These are phyloP conservation scores for Heliconius aoede DNA, from an alignment of 2,888 invertebrate species.

Conservation along the genomic window DNA sequence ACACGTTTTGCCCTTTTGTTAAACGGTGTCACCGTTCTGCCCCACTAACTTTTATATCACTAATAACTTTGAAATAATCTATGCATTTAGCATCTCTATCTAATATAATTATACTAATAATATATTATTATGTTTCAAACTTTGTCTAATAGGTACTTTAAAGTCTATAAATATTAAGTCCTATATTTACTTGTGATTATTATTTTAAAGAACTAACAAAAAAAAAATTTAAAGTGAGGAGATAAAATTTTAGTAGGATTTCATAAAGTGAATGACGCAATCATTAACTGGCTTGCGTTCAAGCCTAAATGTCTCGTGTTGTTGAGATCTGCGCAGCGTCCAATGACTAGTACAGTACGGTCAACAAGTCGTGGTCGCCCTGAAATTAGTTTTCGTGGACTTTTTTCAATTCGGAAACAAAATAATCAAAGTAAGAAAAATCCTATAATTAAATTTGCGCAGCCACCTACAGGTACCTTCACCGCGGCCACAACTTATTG, in stretches of 20 bases:
- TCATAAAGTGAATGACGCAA: slow-evolving; percentile 11
- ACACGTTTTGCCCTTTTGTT: slow-evolving; percentile 40
- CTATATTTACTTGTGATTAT: not conserved
- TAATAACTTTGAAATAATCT: slow-evolving; percentile 34
- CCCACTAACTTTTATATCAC: slow-evolving; percentile 70
- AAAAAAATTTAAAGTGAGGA: not conserved
- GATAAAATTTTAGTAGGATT: not conserved
- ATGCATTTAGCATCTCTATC: slow-evolving; percentile 6
- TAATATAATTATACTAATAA: slow-evolving; percentile 1
- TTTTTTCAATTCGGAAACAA: too few species aligned
- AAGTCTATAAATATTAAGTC: not conserved
- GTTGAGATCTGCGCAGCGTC: slow-evolving; percentile 1
- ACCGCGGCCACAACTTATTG: too few species aligned
- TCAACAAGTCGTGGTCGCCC: too few species aligned
- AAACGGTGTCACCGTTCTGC: slow-evolving; percentile 53
- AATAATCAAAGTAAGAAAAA: too few species aligned
- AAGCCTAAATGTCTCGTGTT: not conserved
- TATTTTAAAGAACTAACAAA: not conserved
- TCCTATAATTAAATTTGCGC: too few species aligned
- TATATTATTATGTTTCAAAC: not conserved
- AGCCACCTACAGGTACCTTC: too few species aligned
- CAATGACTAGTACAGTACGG: not conserved
- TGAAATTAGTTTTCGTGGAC: too few species aligned
- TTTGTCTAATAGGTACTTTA: not conserved
- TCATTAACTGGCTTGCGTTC: slow-evolving; percentile 7